Evolutionary conservation across 2,797 vertebrate genomes (phyloP).

Genomic region (Picus viridis): DNA sequence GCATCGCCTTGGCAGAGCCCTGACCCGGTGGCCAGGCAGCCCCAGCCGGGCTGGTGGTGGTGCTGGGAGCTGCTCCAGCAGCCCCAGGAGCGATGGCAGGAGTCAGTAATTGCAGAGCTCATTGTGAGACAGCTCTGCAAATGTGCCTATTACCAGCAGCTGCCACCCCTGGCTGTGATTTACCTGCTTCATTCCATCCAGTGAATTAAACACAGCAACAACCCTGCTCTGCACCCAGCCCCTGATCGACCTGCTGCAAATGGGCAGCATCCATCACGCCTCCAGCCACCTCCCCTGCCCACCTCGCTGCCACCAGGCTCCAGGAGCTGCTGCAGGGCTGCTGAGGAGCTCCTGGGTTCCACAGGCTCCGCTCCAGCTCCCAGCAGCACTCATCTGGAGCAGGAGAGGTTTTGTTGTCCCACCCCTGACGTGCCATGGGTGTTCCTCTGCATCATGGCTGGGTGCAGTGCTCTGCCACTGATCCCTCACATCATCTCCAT

Average conservation of each 20-base stretch:
- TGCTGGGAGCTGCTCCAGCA: not conserved
- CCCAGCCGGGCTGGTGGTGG: not conserved
- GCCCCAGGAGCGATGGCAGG: not conserved
- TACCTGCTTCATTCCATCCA: constrained; percentile 47
- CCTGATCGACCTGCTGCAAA: not conserved
- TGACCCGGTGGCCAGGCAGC: not conserved
- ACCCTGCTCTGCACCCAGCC: not conserved
- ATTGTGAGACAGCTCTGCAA: not conserved
- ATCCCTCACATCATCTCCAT: not conserved
- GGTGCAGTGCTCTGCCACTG: not conserved
- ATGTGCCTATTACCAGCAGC: not conserved
- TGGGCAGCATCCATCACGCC: not conserved
- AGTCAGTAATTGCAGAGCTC: constrained; percentile 46
- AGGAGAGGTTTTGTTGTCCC: not conserved
- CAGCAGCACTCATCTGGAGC: not conserved
- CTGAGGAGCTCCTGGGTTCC: fast-evolving
- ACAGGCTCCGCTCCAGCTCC: not conserved
- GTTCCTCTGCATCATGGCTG: not conserved
- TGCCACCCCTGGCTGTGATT: constrained; percentile 26
- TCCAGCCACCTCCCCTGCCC: not conserved
- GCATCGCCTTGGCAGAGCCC: not conserved
- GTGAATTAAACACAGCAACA: constrained; percentile 50
- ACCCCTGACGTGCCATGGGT: not conserved
- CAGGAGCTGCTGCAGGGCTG: not conserved
- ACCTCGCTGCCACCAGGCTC: not conserved